These are phyloP conservation scores for Ophioninae sp. DNA, from an alignment of 2,888 invertebrate species.

Conservation along the genomic window DNA sequence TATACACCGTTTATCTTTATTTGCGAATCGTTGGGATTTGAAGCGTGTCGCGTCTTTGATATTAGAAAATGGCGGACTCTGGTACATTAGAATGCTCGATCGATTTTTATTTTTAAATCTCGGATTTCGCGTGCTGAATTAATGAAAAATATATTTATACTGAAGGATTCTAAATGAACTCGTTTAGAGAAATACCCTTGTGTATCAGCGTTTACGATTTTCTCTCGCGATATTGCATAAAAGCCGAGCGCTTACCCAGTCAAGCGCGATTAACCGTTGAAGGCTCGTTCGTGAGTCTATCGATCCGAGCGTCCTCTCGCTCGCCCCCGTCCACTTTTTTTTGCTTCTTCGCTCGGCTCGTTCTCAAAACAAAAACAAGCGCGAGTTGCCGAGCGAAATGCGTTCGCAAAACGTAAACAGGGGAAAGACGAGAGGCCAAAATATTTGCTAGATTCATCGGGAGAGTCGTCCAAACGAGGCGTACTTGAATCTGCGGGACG, in stretches of 20 bases:
- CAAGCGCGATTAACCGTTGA: background rate
- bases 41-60: background rate
- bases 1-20: background rate
- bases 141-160: too few relatives aligned
- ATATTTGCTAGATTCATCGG: constrained; percentile 54
- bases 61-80: too few relatives aligned
- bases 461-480: constrained; percentile 40
- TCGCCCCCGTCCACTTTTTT: background rate
- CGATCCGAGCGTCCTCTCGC: constrained; percentile 24
- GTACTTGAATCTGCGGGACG: constrained; percentile 54
- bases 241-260: background rate
- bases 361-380: constrained; percentile 6
- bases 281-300: constrained; percentile 3
- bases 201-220: background rate
- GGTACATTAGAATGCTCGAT: too few relatives aligned
- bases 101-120: too few relatives aligned
- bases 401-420: constrained; percentile 14
- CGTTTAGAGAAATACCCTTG: background rate
- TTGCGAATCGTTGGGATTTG: background rate
- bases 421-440: constrained; percentile 14
- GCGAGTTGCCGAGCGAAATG: constrained; percentile 23
- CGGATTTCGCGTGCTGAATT: too few relatives aligned
- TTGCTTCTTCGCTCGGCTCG: background rate
- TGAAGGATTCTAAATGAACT: background rate
- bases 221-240: background rate